Base-by-base conservation (phyloP, 2,113 vertebrate species). In the Boleophthalmus pectinirostris region DNA sequence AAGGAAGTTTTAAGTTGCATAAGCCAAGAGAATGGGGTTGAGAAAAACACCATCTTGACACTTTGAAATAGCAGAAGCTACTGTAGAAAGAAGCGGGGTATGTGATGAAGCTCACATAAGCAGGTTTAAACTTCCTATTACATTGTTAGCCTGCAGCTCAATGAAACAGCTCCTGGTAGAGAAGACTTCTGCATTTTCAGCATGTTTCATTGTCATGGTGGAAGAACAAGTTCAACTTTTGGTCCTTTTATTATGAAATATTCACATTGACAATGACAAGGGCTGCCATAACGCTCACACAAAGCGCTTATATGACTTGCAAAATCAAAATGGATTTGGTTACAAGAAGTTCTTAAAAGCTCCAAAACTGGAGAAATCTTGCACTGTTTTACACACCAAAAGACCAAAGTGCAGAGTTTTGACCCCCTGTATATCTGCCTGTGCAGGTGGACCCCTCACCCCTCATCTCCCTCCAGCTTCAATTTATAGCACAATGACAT, bases 111-210 rank as follows among this genome's bases (percentile, higher is more conserved):
- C 20, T 0, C 8, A 4, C 33, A n/a, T 49, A 25, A 69, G 66
- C 57, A 33, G 33, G 23, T 25, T 20, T 49, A 54, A 73, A 72
- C 73, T 76, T 81, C 73, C 78, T 74, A 66, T 74, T 72, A 45
- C 47, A 7, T 1, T 69, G 58, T 61, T 20, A 0, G n/a, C 8
- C 13, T 43, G 43, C 3, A 12, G 49, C 13, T 68, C 15, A 35
- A 18, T 24, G 35, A 54, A 21, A 47, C 1, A 56, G 29, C 61
- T 53, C 46, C 7, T 58, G 23, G n/a, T 6, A 2, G 14, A 33
- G 51, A 72, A 0, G 43, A 38, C 60, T 79, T 38, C 74, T 74
- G 65, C 61, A 61, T 74, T 70, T 38, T 47, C n/a, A n/a, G 21
- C 53, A 54, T 5, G 43, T 69, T 69, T 29, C 53, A 56, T 9